A percentile compares a stretch with the other conserved stretches of the same genome.
These are phyloP conservation scores for Dysmachus trigonus DNA, from an alignment of 2,888 invertebrate species.

Conservation along the genomic window DNA sequence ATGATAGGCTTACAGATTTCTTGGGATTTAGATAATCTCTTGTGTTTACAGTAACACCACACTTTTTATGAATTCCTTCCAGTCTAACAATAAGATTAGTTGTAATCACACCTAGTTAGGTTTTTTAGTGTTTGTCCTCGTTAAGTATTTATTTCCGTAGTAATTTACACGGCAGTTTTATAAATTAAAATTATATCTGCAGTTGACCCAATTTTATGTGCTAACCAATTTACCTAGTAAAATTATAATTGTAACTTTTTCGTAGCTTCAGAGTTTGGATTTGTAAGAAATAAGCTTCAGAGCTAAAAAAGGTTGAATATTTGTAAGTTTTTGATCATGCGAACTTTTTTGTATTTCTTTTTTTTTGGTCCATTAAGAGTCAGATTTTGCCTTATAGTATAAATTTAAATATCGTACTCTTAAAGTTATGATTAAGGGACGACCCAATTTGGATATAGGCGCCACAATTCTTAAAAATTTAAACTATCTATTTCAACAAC, in stretches of 20 bases:
- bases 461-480: not conserved
- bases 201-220: not conserved
- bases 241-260: not conserved
- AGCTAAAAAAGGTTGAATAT: not conserved
- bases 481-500: not conserved
- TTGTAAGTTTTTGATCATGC: not conserved
- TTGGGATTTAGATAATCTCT: slow-evolving; percentile 68
- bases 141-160: not conserved
- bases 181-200: not conserved
- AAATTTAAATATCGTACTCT: not conserved
- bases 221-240: not conserved
- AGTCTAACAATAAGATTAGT: not conserved
- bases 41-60: not conserved
- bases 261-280: not conserved
- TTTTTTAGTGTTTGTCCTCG: not conserved
- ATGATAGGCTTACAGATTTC: slow-evolving; percentile 77
- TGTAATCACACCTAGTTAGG: not conserved
- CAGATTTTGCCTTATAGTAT: not conserved
- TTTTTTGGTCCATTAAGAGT: not conserved
- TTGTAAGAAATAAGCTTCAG: too few species aligned
- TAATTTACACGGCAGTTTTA: not conserved
- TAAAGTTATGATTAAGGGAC: not conserved
- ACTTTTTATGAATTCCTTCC: not conserved
- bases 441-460: not conserved
- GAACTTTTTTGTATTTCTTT: not conserved